phyloP scores from a whole-genome alignment of 2,888 invertebrate genomes.

The Mylabris sibirica region DNA sequence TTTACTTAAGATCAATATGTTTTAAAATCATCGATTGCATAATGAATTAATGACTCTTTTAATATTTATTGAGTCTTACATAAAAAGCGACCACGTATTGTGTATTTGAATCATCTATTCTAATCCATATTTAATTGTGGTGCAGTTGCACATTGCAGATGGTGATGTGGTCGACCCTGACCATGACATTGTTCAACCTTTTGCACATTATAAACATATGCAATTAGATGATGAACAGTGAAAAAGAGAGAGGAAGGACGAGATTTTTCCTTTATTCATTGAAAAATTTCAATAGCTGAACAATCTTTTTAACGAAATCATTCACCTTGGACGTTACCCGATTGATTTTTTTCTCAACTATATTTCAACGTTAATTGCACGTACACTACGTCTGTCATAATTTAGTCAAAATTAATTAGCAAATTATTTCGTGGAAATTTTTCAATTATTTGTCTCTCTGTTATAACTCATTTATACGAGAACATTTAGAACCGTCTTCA shows the following conservation, averaged over 20 bases:
- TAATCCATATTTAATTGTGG: constrained; percentile 41
- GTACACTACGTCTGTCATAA: too few relatives aligned
- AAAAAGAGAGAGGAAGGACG: constrained; percentile 25
- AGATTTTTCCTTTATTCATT: too few relatives aligned
- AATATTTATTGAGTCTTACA: not conserved
- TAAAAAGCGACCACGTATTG: not conserved
- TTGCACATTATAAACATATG: constrained; percentile 35
- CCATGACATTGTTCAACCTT: constrained; percentile 62
- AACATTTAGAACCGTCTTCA: too few relatives aligned
- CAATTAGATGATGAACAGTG: constrained; percentile 23
- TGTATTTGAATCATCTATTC: not conserved
- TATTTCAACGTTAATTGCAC: constrained; percentile 15
- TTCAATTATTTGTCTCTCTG: too few relatives aligned
- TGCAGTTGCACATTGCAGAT: constrained; percentile 60
- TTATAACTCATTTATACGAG: too few relatives aligned
- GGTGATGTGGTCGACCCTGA: constrained; percentile 61
- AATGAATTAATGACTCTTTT: not conserved
- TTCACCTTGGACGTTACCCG: constrained; percentile 30
- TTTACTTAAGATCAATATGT: not conserved
- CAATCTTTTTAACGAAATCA: constrained; percentile 20
- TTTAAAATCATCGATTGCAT: not conserved
- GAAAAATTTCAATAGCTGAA: not conserved
- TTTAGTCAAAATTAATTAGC: too few relatives aligned
- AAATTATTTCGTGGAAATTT: too few relatives aligned
- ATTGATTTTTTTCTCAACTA: constrained; percentile 10